Base-by-base conservation (phyloP, 1,140 invertebrate genomes). In the Cyclina sinensis region DNA sequence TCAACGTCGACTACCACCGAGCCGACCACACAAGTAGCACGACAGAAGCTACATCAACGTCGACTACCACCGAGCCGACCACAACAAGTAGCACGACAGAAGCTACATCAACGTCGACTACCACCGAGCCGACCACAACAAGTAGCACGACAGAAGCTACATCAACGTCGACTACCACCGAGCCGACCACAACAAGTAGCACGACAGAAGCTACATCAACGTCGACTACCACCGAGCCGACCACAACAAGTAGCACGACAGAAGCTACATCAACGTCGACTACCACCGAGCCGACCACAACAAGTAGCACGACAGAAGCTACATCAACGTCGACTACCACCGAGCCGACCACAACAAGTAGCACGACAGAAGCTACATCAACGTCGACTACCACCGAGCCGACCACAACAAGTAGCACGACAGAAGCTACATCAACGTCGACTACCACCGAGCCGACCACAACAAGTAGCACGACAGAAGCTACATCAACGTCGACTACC, bases 211-310 rank as follows among this genome's bases (percentile, higher is more conserved):
- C n/a, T n/a, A n/a, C n/a, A n/a, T n/a, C n/a, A n/a, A n/a, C n/a
- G n/a, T n/a, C n/a, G n/a, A 62, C 51, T 68, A 83, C 51, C 18
- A 27, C 51, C 27, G 16, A 7, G n/a, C 73, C 80, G 7, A 83
- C 80, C 32, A 68, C 80, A 73, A 27, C 80, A n/a, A n/a, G n/a
- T n/a, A n/a, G n/a, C n/a, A n/a, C n/a, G n/a, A n/a, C n/a, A n/a
- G n/a, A n/a, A n/a, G n/a, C n/a, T n/a, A n/a, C n/a, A n/a, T n/a
- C n/a, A n/a, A n/a, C n/a, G n/a, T n/a, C n/a, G n/a, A n/a, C n/a
- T n/a, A n/a, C n/a, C n/a, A n/a, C n/a, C n/a, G n/a, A n/a, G n/a
- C n/a, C n/a, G n/a, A n/a, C n/a, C n/a, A n/a, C n/a, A n/a, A n/a
- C n/a, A n/a, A n/a, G n/a, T n/a, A n/a, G n/a, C n/a, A n/a, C n/a